Percentiles rank a stretch among this genome's conserved stretches.
Evolutionary conservation across 2,797 vertebrate species (phyloP).

Genomic region (Enteromius afrohamiltoni): DNA sequence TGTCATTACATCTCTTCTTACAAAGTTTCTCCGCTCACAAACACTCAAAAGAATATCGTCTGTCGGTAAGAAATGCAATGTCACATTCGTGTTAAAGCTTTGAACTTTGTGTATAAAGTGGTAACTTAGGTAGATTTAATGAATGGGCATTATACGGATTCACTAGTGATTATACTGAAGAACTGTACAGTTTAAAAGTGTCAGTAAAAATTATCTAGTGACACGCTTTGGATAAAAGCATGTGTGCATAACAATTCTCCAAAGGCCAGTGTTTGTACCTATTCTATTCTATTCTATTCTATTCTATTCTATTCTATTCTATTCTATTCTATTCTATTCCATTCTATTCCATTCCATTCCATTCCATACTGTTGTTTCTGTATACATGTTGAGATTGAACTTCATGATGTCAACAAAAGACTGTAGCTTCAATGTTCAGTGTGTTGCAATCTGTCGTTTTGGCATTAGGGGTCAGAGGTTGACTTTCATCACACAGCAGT

Average conservation of each 20-base stretch:
- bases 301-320: background rate
- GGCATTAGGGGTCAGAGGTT: slow-evolving; percentile 29
- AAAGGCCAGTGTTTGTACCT: no score
- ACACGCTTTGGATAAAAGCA: background rate
- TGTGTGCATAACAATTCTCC: no score
- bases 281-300: background rate
- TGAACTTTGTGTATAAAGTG: background rate
- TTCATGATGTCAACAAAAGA: background rate
- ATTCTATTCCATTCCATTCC: background rate
- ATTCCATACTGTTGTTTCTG: background rate
- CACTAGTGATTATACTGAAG: background rate
- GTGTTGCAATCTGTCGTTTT: slow-evolving; percentile 26
- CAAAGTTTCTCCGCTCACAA: slow-evolving; percentile 12
- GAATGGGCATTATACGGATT: background rate
- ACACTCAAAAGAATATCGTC: slow-evolving; percentile 8
- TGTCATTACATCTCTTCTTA: slow-evolving; percentile 13
- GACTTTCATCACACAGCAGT: background rate
- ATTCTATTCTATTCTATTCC: background rate
- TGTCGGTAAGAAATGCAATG: slow-evolving; percentile 45
- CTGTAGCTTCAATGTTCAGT: slow-evolving; percentile 3
- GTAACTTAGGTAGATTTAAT: background rate
- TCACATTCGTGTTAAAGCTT: background rate
- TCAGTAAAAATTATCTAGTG: background rate
- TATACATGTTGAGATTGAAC: background rate
- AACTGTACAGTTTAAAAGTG: background rate